Conservation (phyloP, 2,113 vertebrate genomes). For the Spheniscus mendiculus region DNA sequence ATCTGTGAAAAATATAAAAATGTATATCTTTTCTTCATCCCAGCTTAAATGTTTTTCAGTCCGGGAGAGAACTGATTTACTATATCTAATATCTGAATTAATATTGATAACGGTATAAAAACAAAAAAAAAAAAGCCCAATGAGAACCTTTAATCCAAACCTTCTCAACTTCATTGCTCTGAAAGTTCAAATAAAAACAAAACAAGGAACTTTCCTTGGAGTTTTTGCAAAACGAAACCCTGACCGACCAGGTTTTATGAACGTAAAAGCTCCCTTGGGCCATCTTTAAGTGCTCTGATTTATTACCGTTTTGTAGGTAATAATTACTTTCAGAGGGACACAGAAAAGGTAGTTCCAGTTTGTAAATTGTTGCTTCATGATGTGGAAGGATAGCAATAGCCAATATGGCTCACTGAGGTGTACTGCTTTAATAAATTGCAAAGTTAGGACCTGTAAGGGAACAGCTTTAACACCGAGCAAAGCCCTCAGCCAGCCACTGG, state of each 20-base stretch:
- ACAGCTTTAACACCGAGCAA: background rate
- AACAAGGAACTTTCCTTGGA: background rate
- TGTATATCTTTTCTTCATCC: background rate
- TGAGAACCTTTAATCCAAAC: background rate
- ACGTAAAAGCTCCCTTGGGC: background rate
- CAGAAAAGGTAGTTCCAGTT: conserved; percentile 2
- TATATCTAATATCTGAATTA: background rate
- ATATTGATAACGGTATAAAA: background rate
- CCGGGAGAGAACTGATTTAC: background rate
- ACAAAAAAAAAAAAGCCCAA: background rate
- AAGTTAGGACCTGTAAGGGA: background rate
- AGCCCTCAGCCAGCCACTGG: background rate
- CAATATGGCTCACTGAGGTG: background rate
- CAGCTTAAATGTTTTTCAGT: background rate
- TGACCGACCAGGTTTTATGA: background rate
- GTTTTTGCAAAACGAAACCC: background rate
- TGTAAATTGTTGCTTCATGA: background rate
- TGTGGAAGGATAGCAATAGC: background rate
- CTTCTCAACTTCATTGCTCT: background rate
- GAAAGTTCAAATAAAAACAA: background rate
- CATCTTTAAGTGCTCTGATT: background rate
- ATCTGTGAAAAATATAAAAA: background rate
- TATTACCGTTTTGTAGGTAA: conserved; percentile 11
- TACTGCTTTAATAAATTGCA: background rate
- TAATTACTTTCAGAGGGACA: conserved; percentile 29